phyloP scores from a whole-genome alignment of 2,888 invertebrate species.

The Argyresthia albistria region DNA sequence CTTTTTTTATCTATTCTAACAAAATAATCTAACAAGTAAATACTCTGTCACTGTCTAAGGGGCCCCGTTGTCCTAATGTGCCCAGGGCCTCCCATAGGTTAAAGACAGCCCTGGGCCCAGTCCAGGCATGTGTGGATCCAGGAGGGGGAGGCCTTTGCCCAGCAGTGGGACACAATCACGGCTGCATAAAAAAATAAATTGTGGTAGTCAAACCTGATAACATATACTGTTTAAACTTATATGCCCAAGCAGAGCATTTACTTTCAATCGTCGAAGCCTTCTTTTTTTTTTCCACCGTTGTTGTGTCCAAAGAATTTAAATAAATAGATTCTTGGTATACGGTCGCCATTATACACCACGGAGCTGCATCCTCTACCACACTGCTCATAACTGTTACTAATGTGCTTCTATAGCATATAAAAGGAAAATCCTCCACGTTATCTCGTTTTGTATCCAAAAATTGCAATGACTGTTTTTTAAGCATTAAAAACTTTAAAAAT shows the following conservation, averaged over 20 bases:
- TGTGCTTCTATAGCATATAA: conserved; percentile 80
- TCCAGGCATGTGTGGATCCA: no score
- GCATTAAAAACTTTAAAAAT: conserved; percentile 67
- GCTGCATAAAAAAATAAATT: no score
- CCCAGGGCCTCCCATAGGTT: no score
- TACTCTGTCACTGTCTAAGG: no score
- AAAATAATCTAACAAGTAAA: no score
- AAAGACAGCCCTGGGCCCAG: no score
- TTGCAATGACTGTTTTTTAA: conserved; percentile 35
- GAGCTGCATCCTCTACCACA: conserved; percentile 77
- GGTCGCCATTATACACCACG: conserved; percentile 80
- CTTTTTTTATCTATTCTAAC: no score
- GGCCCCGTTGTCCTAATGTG: no score
- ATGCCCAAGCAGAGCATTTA: conserved; percentile 77
- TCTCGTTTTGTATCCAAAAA: conserved; percentile 15
- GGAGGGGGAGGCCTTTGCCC: no score
- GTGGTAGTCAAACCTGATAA: conserved; percentile 74
- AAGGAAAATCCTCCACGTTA: conserved; percentile 39
- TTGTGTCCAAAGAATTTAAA: conserved; percentile 77
- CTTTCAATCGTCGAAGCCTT: conserved; percentile 55
- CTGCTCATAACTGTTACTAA: conserved; percentile 77
- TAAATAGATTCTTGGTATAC: conserved; percentile 78
- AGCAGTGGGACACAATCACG: no score
- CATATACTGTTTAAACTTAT: conserved; percentile 84
- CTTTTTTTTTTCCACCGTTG: conserved; percentile 35